phyloP scores from a whole-genome alignment of 2,888 invertebrate genomes.

The Xylota segnis region DNA sequence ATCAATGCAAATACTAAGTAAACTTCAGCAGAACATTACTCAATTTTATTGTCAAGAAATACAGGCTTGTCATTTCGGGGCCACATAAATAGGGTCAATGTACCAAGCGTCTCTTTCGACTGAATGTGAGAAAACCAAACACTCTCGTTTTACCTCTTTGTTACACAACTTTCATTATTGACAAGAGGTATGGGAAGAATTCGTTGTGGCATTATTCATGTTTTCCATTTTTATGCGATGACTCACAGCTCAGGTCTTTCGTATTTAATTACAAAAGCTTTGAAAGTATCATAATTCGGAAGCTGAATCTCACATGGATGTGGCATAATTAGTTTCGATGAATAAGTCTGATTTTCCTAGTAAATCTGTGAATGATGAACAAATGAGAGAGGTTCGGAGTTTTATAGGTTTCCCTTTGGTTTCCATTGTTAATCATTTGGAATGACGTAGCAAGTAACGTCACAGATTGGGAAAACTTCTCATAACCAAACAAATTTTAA shows the following conservation, averaged over 20 bases:
- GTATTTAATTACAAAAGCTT: slow-evolving; percentile 11
- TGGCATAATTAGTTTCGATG: neutral
- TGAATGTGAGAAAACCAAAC: slow-evolving; percentile 48
- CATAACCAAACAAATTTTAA: neutral
- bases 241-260: slow-evolving; percentile 29
- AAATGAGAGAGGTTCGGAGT: neutral
- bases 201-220: slow-evolving; percentile 22
- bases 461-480: too few relatives aligned
- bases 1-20: neutral
- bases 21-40: slow-evolving; percentile 12
- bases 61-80: slow-evolving; percentile 19
- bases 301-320: slow-evolving; percentile 6
- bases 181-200: slow-evolving; percentile 11
- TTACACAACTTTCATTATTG: slow-evolving; percentile 51
- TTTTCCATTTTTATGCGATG: slow-evolving; percentile 34
- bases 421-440: neutral
- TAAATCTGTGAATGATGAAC: neutral
- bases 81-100: slow-evolving; percentile 29
- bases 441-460: neutral
- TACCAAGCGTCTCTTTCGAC: slow-evolving; percentile 17
- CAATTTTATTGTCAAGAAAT: slow-evolving; percentile 10
- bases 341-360: neutral
- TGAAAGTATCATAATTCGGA: slow-evolving; percentile 21
- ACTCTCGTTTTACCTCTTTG: slow-evolving; percentile 49
- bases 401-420: neutral